phyloP scores from a whole-genome alignment of 2,113 vertebrate genomes.

The Casuarius casuarius region DNA sequence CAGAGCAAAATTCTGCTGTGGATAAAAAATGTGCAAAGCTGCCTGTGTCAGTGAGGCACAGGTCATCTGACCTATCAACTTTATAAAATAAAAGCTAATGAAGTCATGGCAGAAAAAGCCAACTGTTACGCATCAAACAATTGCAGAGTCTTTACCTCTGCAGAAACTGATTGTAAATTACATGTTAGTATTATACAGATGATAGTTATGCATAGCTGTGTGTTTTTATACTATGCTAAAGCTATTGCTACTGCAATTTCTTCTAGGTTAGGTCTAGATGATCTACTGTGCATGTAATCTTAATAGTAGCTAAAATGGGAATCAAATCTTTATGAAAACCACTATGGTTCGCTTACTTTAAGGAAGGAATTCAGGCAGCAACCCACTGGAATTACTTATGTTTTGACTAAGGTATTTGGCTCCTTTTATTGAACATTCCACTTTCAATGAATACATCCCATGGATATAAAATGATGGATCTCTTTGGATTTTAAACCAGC shows the following conservation, averaged over 20 bases:
- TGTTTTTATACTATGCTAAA: slow-evolving; percentile 37
- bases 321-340: slow-evolving; percentile 64
- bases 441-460: slow-evolving; percentile 72
- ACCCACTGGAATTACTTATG: slow-evolving; percentile 67
- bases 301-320: slow-evolving; percentile 47
- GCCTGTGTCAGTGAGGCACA: not conserved
- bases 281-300: slow-evolving; percentile 44
- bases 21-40: slow-evolving; percentile 11
- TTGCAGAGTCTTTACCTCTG: not conserved
- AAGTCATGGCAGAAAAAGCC: slow-evolving; percentile 47
- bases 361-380: slow-evolving; percentile 61
- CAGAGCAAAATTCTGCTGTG: slow-evolving; percentile 19
- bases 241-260: not conserved
- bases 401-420: slow-evolving; percentile 65
- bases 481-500: slow-evolving; percentile 77
- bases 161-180: slow-evolving; percentile 36
- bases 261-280: slow-evolving; percentile 3
- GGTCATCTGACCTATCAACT: slow-evolving; percentile 40
- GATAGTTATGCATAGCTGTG: not conserved
- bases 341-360: slow-evolving; percentile 46
- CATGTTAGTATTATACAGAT: not conserved
- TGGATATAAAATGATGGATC: slow-evolving; percentile 83
- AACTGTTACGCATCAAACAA: slow-evolving; percentile 33
- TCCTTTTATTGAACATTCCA: slow-evolving; percentile 66
- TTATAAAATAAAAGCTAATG: slow-evolving; percentile 54